These are phyloP conservation scores for Ammodytes marinus DNA, from an alignment of 2,113 vertebrate species.

Conservation along the genomic window DNA sequence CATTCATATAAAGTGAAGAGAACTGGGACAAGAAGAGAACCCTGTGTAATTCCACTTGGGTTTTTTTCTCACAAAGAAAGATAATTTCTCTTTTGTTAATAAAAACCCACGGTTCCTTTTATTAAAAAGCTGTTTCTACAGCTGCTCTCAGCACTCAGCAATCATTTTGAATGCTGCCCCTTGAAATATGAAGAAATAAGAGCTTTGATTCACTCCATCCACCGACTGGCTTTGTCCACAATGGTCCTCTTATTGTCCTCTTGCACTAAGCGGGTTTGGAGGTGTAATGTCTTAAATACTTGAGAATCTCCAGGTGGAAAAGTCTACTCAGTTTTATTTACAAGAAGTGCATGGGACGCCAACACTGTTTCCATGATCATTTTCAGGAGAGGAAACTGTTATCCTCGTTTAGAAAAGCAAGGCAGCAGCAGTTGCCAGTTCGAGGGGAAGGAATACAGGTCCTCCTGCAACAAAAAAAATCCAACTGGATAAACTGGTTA, in stretches of 20 bases:
- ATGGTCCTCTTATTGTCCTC: slow-evolving; percentile 4
- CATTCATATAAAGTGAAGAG: not conserved
- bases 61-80: not conserved
- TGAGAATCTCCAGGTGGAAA: slow-evolving; percentile 28
- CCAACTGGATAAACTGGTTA: not conserved
- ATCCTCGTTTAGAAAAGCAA: slow-evolving; percentile 13
- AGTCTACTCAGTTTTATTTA: not conserved
- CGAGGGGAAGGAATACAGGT: not conserved
- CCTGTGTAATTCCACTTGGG: not conserved
- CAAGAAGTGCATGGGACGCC: not conserved
- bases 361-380: slow-evolving; percentile 6
- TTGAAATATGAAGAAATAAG: not conserved
- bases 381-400: slow-evolving; percentile 15
- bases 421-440: not conserved
- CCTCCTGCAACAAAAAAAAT: not conserved
- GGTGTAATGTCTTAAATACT: slow-evolving; percentile 11
- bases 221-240: not conserved
- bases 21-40: not conserved
- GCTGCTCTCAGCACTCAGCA: not conserved
- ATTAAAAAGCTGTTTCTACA: not conserved
- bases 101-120: too few species aligned
- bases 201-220: not conserved
- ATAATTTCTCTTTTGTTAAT: not conserved
- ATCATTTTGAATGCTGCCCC: not conserved
- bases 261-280: not conserved